Evolutionary conservation across 2,113 vertebrate species (phyloP).

Genomic region (Electrona antarctica): DNA sequence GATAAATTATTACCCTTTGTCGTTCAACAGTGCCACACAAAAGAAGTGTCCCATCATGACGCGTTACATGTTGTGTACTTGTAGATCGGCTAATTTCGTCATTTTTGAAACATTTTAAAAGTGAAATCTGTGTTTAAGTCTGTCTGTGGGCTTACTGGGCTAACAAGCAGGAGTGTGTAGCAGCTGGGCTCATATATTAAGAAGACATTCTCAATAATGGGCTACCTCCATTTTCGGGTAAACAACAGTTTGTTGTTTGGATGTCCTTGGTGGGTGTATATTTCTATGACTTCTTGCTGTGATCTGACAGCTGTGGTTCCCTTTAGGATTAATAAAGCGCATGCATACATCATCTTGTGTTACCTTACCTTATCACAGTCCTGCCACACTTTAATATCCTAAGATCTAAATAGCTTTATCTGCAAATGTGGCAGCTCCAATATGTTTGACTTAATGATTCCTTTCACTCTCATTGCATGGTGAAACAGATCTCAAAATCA

Average conservation of each 20-base stretch:
- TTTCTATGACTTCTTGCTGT: slow-evolving; percentile 4
- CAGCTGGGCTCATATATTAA: background rate
- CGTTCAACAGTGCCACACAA: no score
- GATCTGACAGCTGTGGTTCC: no score
- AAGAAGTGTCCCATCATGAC: no score
- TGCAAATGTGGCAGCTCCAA: background rate
- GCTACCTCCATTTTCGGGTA: slow-evolving; percentile 4
- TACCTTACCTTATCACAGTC: background rate
- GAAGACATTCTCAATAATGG: background rate
- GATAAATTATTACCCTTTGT: no score
- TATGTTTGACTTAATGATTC: background rate
- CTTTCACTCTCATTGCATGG: no score
- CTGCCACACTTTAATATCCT: background rate
- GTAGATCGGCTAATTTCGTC: no score
- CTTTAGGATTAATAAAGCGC: background rate
- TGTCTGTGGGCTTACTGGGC: no score
- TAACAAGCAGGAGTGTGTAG: no score
- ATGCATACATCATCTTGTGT: background rate
- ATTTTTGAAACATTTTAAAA: no score
- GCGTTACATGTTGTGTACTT: no score
- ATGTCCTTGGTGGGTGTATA: background rate
- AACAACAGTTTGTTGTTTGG: slow-evolving; percentile 23
- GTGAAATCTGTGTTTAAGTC: no score
- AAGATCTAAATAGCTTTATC: background rate
- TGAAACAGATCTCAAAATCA: no score